These are phyloP conservation scores for Germaria angustata DNA, from an alignment of 2,888 invertebrate genomes.

Conservation along the genomic window DNA sequence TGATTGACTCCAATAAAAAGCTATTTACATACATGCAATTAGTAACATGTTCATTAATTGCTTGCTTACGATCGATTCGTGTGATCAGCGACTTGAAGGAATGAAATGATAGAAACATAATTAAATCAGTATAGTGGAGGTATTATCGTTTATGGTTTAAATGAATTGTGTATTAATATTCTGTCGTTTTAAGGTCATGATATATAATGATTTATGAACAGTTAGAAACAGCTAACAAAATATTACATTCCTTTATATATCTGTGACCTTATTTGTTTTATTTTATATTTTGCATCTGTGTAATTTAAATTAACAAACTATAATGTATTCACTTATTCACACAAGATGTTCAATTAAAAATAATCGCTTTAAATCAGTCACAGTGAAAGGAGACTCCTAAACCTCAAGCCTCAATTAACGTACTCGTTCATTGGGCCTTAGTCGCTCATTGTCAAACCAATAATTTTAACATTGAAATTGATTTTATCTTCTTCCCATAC, in stretches of 20 bases:
- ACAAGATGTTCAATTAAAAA: conserved; percentile 42
- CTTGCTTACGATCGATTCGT: conserved; percentile 2
- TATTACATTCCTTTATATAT: not conserved
- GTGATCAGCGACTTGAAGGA: not conserved
- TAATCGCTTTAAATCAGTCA: conserved; percentile 50
- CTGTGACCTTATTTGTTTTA: conserved; percentile 3
- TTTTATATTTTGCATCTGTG: not conserved
- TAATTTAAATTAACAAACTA: conserved; percentile 24
- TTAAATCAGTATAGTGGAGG: no score
- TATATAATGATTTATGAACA: no score
- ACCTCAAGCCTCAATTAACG: conserved; percentile 9
- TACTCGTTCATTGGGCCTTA: not conserved
- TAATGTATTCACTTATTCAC: conserved; percentile 49
- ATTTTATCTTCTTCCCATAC: not conserved
- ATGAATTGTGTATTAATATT: no score
- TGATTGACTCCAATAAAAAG: conserved; percentile 51
- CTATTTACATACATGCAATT: conserved; percentile 52
- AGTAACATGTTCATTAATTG: conserved; percentile 52
- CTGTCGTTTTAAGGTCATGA: no score
- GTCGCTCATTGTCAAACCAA: conserved; percentile 35
- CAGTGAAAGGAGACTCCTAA: conserved; percentile 50
- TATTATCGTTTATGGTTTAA: no score
- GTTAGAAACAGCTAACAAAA: not conserved
- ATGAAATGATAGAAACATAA: not conserved
- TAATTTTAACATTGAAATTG: conserved; percentile 38